Evolutionary conservation across 2,113 vertebrate species (phyloP), one percentile per base, ranked within the genome.

Genomic region (Cololabis saira): DNA sequence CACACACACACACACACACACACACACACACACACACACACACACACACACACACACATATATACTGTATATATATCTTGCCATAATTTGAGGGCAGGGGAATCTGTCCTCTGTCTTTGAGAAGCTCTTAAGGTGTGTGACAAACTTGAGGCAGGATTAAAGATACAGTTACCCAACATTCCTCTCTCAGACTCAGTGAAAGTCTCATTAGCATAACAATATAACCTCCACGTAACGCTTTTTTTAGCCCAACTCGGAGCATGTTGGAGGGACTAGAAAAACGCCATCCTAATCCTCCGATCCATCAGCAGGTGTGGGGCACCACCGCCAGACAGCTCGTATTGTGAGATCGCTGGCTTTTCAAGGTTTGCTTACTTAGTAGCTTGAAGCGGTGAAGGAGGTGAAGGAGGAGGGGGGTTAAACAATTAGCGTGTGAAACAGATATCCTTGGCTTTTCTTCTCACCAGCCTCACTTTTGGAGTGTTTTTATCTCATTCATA

Each of bases 371-470:
- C 67, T 71, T 75, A 73, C 75, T 80, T 64, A 76, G 77, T 63
- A 67, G 68, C 71, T 84, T 19, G 61, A 54, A 80, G 79, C 55
- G 3, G 42, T 27, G 71, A 47, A 71, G 59, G 59, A 51, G 58
- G 56, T 53, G 40, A 43, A 14, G 14, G 15, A 3, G 21, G 27
- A 19, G 11, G 51, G 52, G 59, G 22, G 42, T 41, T 33, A 65
- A 54, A 78, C 76, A 80, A 76, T 86, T 86, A 82, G 74, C 67
- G 67, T 63, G 80, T 87, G 90, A 90, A 89, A 89, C 71, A 52
- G 84, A 90, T 88, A 89, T 41, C 82, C 81, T 24, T 50, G 33
- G 41, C 63, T 61, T 56, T 17, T 66, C 19, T 65, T 56, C 56
- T 62, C 14, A 22, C 41, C 45, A 21, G 57, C 59, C 57, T 40